These are phyloP conservation scores for Aptenodytes patagonicus DNA, from an alignment of 2,113 vertebrate species.

Conservation along the genomic window DNA sequence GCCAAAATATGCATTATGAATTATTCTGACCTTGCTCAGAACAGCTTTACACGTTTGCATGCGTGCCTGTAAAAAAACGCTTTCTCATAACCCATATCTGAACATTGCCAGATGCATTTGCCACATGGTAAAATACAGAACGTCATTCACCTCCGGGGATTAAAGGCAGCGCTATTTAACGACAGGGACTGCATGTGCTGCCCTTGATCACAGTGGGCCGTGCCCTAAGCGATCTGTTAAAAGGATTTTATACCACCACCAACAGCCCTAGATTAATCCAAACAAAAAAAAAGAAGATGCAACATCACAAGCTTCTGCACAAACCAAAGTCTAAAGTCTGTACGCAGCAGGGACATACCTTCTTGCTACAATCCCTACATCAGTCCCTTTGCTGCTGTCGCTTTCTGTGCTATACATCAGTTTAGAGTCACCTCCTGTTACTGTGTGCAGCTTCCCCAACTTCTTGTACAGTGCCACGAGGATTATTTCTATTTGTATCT, in stretches of 20 bases:
- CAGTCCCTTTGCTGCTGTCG: rapidly evolving
- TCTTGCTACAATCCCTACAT: not conserved
- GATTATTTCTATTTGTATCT: not conserved
- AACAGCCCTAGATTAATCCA: not conserved
- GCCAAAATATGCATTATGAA: not conserved
- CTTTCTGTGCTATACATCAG: not conserved
- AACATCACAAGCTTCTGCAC: not conserved
- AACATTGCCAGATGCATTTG: not conserved
- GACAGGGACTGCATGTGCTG: not conserved
- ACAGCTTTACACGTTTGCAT: not conserved
- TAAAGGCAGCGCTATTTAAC: not conserved
- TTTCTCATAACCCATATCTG: not conserved
- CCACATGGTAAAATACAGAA: not conserved
- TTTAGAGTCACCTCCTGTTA: not conserved
- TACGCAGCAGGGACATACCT: not conserved
- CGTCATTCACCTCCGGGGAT: not conserved
- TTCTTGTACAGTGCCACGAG: not conserved
- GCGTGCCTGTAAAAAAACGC: not conserved
- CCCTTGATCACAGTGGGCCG: not conserved
- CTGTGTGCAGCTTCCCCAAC: not conserved
- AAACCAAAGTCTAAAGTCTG: not conserved
- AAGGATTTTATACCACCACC: not conserved
- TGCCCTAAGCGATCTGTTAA: not conserved
- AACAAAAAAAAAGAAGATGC: not conserved
- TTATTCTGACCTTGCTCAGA: not conserved